Percentiles rank a stretch among this genome's conserved stretches.
phyloP scores from a whole-genome alignment of 2,113 vertebrate species.

The Aptenodytes forsteri region DNA sequence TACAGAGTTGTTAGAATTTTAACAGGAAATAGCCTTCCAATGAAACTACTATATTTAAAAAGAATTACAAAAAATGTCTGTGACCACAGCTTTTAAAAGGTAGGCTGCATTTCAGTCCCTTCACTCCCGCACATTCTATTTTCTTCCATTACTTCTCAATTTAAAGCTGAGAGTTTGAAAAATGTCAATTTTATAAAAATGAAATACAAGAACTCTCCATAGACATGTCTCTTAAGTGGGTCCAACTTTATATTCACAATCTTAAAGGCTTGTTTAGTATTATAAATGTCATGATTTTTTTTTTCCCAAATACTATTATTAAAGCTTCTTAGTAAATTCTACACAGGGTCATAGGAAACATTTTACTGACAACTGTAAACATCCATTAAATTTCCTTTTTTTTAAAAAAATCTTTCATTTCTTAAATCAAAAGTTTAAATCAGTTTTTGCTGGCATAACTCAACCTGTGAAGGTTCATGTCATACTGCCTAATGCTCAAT shows the following conservation, averaged over 20 bases:
- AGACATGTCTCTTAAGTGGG: not conserved
- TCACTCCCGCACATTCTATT: not conserved
- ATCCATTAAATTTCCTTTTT: not conserved
- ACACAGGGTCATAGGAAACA: not conserved
- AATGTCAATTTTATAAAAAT: not conserved
- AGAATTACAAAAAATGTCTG: not conserved
- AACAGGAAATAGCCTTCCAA: slow-evolving; percentile 1
- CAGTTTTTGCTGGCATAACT: not conserved
- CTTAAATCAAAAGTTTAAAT: not conserved
- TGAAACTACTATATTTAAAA: not conserved
- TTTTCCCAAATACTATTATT: not conserved
- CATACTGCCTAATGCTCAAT: not conserved
- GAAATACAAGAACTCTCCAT: not conserved
- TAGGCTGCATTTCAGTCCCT: not conserved
- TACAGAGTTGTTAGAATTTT: not conserved
- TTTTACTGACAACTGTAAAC: not conserved
- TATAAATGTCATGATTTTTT: not conserved
- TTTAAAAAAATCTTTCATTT: not conserved
- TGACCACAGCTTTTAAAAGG: not conserved
- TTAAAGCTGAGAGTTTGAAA: not conserved
- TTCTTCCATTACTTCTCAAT: slow-evolving; percentile 1
- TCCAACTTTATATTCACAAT: not conserved
- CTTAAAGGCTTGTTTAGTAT: not conserved
- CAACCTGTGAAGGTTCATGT: not conserved
- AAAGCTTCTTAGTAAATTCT: not conserved